Evolutionary conservation across 2,113 vertebrate genomes (phyloP), one percentile per base, ranked within the genome.

Genomic region (Elephas maximus): DNA sequence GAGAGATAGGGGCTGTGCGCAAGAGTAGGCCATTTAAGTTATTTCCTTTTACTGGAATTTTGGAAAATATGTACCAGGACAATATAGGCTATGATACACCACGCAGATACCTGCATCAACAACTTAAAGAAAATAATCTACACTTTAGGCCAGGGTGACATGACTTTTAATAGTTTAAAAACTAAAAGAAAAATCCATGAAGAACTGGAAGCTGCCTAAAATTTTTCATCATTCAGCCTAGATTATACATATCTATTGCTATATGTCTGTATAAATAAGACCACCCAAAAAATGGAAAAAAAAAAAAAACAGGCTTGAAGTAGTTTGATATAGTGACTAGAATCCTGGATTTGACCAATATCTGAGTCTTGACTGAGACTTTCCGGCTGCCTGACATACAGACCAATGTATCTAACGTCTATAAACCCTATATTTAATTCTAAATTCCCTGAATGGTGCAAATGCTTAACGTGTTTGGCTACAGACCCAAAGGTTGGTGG

Each of bases 21-120:
- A 73, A 48, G 71, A 91, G 80, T 33, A 88, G 77, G 71, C 76
- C 95, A 88, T 95, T 89, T 87, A 92, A 84, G 81, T 96, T 95
- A 90, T 83, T 95, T 91, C 86, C 69, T 94, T 89, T 91, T 71
- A 45, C 91, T 77, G 57, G 83, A 94, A 48, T 97, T 97, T 96
- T 80, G 63, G 89, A 97, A 95, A 97, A 91, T 93, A 87, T 57
- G 77, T 95, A 89, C 41, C 57, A 41, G 79, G 86, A 53, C 74
- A 78, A 45, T 86, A 65, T 37, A 67, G 81, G 91, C 51, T 65
- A 14, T 62, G 82, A 62, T 63, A 45, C 15, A 76, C 86, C 45
- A 83, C 0, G 7, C 96, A 77, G 57, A 86, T 83, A 73, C 87
- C 21, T 3, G 15, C 6, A 3, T 87, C 82, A 95, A 63, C 86